Percentiles rank a stretch among this genome's conserved stretches.
Evolutionary conservation across 64 coral and sea anemone species (phyloP).

Genomic region (Montipora capricornis): DNA sequence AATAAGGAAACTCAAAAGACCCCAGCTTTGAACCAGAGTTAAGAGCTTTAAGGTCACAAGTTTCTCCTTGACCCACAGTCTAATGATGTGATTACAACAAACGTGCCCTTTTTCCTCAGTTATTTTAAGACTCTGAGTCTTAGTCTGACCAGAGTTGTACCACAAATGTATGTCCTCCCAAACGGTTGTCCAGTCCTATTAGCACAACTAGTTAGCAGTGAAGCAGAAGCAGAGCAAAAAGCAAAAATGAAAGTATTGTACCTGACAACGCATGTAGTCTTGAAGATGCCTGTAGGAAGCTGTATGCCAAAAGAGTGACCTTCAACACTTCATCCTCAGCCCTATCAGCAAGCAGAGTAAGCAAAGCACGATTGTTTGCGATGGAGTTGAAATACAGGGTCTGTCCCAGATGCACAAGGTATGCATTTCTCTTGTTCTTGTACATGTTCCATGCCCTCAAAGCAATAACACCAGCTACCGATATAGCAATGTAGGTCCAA

Average conservation of each 20-base stretch:
- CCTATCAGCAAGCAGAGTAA: slow-evolving; percentile 77
- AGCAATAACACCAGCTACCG: slow-evolving; percentile 66
- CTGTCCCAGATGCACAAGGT: slow-evolving; percentile 82
- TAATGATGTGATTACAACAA: too few relatives aligned
- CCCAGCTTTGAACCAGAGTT: too few relatives aligned
- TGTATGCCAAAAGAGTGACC: slow-evolving; percentile 76
- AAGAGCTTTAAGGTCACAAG: too few relatives aligned
- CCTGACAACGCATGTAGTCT: not conserved
- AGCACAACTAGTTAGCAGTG: too few relatives aligned
- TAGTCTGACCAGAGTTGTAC: too few relatives aligned
- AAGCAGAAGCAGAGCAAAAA: not conserved
- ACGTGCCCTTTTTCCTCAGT: too few relatives aligned
- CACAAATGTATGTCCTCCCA: too few relatives aligned
- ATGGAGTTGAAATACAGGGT: slow-evolving; percentile 92
- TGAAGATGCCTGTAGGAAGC: slow-evolving; percentile 80
- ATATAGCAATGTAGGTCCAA: slow-evolving; percentile 69
- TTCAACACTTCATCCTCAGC: slow-evolving; percentile 90
- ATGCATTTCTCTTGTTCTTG: slow-evolving; percentile 88
- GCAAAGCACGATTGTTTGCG: slow-evolving; percentile 89
- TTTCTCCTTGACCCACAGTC: too few relatives aligned
- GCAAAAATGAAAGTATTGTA: not conserved
- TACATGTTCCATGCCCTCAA: slow-evolving; percentile 89
- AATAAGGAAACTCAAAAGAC: too few relatives aligned
- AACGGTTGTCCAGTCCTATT: too few relatives aligned
- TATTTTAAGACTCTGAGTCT: too few relatives aligned